Evolutionary conservation across 2,888 invertebrate genomes (phyloP), one percentile per base, ranked within the genome.

Genomic region (Nysson spinosus): DNA sequence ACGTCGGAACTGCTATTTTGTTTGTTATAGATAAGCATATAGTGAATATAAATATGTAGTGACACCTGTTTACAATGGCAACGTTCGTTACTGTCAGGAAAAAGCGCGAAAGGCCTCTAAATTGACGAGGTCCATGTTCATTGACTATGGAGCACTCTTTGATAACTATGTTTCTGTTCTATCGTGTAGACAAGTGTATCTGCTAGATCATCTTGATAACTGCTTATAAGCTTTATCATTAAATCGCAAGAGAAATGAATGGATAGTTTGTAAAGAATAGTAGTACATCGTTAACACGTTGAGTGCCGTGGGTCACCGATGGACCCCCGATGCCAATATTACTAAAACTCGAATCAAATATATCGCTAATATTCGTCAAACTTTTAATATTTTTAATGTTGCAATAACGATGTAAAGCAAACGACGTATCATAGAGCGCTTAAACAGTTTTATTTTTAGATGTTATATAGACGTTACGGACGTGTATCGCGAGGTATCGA

Each of bases 21-120:
- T n/a, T n/a, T n/a, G n/a, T n/a, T 52, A 28, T 32, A 44, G 43
- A 40, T 24, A 58, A 64, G 35, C 52, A 44, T 44, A 58, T 47
- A 43, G 30, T n/a, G n/a, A 37, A 43, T 58, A 26, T 46, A 63
- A 14, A 19, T 7, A 44, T 34, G 30, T 17, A 43, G 47, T 49
- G 54, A 40, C 34, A 43, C 56, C 30, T 46, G 30, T 34, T 54
- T 49, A 49, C 35, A 60, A 55, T 43, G 60, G 49, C 47, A 56
- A 30, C 40, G 16, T 63, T 49, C 42, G 26, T 55, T 60, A 20
- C 39, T 37, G 50, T 65, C 35, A 42, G 60, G 56, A 35, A 44
- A 61, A 51, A 62, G 49, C 58, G 24, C 55, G 65, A 44, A 67
- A 64, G 67, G 67, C 60, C 65, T 65, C 58, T 65, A 49, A 43